Evolutionary conservation across 2,888 invertebrate species (phyloP).

Genomic region (Dasypogon diadema): DNA sequence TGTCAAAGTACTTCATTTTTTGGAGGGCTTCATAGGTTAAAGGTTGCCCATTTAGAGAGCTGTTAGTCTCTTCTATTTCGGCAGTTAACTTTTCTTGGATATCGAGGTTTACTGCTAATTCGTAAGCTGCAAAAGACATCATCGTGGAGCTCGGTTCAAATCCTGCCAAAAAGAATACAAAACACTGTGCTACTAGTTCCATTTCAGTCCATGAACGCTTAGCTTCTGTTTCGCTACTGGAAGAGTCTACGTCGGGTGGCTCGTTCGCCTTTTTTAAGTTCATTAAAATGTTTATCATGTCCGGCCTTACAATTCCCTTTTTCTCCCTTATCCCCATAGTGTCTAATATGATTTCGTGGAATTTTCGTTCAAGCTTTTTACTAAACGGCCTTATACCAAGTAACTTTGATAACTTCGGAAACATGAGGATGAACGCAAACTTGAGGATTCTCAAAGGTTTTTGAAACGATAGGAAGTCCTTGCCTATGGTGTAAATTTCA

Average conservation of each 20-base stretch:
- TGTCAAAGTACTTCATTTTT: too few relatives aligned
- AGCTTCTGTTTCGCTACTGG: slow-evolving; percentile 64
- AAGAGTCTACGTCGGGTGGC: too few relatives aligned
- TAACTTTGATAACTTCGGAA: not conserved
- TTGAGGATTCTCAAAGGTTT: not conserved
- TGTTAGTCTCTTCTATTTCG: too few relatives aligned
- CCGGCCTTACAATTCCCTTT: slow-evolving; percentile 67
- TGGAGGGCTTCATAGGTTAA: too few relatives aligned
- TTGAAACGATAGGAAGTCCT: not conserved
- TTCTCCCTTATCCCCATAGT: slow-evolving; percentile 65
- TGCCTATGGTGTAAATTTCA: slow-evolving; percentile 8
- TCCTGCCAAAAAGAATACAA: too few relatives aligned
- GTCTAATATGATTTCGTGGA: slow-evolving; percentile 6
- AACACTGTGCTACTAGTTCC: too few relatives aligned
- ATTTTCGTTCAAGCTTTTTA: not conserved
- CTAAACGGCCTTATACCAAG: not conserved
- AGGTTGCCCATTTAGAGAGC: too few relatives aligned
- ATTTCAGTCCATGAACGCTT: slow-evolving; percentile 62
- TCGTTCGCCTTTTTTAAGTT: slow-evolving; percentile 67
- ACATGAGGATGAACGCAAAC: not conserved
- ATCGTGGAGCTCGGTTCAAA: too few relatives aligned
- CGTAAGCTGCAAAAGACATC: too few relatives aligned
- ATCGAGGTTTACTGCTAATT: too few relatives aligned
- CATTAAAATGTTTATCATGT: slow-evolving; percentile 70
- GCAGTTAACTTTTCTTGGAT: too few relatives aligned